A percentile compares a stretch with the other conserved stretches of the same genome.
Evolutionary conservation across 1,140 invertebrate genomes (phyloP).

Genomic region (Pissodes strobi): DNA sequence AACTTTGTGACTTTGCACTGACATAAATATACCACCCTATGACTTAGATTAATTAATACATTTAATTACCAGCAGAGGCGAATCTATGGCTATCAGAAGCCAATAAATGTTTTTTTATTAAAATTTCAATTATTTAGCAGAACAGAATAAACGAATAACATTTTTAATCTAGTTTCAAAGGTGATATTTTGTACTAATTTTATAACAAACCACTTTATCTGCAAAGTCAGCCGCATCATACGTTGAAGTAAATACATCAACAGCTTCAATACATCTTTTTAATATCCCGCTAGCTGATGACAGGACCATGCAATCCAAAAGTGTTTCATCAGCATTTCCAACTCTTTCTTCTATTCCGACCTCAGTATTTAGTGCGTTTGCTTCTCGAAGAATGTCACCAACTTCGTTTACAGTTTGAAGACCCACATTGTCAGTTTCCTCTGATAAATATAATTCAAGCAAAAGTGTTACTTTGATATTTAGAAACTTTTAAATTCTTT

Average conservation of each 20-base stretch:
- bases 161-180: too few relatives aligned
- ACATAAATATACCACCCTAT: too few relatives aligned
- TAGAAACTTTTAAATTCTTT: background rate
- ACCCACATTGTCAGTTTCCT: slow-evolving; percentile 45
- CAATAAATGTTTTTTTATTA: too few relatives aligned
- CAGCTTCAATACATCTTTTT: slow-evolving; percentile 55
- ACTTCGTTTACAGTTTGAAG: slow-evolving; percentile 54
- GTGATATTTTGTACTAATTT: too few relatives aligned
- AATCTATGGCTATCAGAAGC: too few relatives aligned
- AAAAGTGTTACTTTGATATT: background rate
- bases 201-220: slow-evolving; percentile 46
- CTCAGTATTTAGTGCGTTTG: slow-evolving; percentile 51
- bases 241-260: slow-evolving; percentile 56
- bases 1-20: too few relatives aligned
- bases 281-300: slow-evolving; percentile 56
- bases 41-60: too few relatives aligned
- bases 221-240: slow-evolving; percentile 58
- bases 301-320: slow-evolving; percentile 58
- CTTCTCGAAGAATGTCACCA: slow-evolving; percentile 51
- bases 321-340: slow-evolving; percentile 57
- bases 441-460: slow-evolving; percentile 29
- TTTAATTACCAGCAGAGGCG: too few relatives aligned
- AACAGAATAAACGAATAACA: too few relatives aligned
- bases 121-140: too few relatives aligned
- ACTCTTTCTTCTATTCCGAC: slow-evolving; percentile 54